Conservation (phyloP, 2,113 vertebrate genomes). For the Struthidea cinerea region DNA sequence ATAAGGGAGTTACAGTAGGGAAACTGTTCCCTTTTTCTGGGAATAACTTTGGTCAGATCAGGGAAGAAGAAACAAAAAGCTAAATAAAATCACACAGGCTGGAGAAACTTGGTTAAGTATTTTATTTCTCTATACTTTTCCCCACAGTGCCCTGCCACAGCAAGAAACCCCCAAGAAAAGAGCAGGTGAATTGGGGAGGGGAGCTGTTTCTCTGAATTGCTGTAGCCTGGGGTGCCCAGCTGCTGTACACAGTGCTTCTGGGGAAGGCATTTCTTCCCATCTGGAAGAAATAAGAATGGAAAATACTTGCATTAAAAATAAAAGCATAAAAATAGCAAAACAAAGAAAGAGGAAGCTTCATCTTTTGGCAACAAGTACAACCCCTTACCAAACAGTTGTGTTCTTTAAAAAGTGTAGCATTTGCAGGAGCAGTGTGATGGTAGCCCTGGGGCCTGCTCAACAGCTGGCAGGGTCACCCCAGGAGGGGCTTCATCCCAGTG, state of each 20-base stretch:
- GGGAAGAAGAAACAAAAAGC: neutral
- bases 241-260: neutral
- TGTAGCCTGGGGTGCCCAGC: neutral
- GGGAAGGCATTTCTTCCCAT: conserved; percentile 45
- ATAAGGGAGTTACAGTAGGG: conserved; percentile 29
- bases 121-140: neutral
- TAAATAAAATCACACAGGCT: neutral
- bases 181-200: neutral
- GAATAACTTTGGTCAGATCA: conserved; percentile 10
- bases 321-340: conserved; percentile 49
- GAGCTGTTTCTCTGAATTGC: neutral
- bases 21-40: conserved; percentile 31
- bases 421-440: neutral
- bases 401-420: neutral
- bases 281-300: conserved; percentile 59
- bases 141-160: neutral
- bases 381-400: neutral
- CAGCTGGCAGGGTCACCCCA: neutral
- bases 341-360: neutral
- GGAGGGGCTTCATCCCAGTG: neutral
- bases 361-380: neutral
- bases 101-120: neutral
- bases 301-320: conserved; percentile 44
- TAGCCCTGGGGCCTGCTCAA: neutral
- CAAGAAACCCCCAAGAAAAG: neutral